phyloP scores from a whole-genome alignment of 2,888 invertebrate genomes.

The Agrotis puta region DNA sequence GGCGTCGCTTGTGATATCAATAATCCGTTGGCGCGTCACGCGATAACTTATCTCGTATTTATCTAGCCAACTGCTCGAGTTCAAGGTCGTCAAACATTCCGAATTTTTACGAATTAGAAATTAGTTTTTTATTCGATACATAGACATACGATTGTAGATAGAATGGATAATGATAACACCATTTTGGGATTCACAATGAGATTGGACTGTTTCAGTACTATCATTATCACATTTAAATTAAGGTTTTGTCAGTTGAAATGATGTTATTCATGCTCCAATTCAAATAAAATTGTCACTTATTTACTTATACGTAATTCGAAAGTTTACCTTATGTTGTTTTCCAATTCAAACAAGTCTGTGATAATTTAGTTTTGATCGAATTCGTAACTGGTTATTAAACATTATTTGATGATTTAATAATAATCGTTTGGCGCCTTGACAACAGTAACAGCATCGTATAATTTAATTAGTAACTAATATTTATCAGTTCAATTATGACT shows the following conservation, averaged over 20 bases:
- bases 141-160: background rate
- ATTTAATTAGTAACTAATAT: background rate
- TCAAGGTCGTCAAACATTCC: slow-evolving; percentile 59
- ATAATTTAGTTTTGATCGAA: background rate
- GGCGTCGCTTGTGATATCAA: slow-evolving; percentile 44
- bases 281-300: slow-evolving; percentile 2
- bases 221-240: slow-evolving; percentile 27
- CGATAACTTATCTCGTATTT: slow-evolving; percentile 62
- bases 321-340: background rate
- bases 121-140: slow-evolving; percentile 36
- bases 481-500: background rate
- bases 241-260: slow-evolving; percentile 10
- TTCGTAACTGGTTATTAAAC: slow-evolving; percentile 11
- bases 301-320: background rate
- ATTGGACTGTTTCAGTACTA: slow-evolving; percentile 30
- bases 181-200: background rate
- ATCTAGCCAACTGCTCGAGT: slow-evolving; percentile 59
- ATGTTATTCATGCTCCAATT: slow-evolving; percentile 16
- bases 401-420: slow-evolving; percentile 2
- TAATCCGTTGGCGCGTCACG: slow-evolving; percentile 59
- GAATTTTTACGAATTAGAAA: slow-evolving; percentile 48
- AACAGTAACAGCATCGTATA: background rate
- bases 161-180: slow-evolving; percentile 17
- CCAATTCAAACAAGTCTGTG: background rate
- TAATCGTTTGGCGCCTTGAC: background rate